phyloP scores from a whole-genome alignment of 2,113 vertebrate genomes.

The Cisticola juncidis region DNA sequence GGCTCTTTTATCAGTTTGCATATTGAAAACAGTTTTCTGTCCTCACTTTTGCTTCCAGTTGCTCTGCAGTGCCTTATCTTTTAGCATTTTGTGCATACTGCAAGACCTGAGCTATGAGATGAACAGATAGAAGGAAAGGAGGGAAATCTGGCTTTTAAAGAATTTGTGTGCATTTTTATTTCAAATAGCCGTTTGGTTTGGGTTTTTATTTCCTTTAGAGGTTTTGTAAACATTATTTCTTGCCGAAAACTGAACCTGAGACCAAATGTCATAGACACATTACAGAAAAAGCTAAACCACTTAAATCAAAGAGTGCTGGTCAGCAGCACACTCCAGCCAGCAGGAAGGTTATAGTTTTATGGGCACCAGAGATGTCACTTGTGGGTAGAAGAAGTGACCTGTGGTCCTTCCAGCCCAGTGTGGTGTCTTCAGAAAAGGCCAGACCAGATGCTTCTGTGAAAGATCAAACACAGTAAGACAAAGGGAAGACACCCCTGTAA shows the following conservation, averaged over 20 bases:
- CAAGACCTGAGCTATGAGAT: not conserved
- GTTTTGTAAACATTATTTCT: not conserved
- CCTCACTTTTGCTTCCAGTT: not conserved
- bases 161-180: not conserved
- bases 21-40: not conserved
- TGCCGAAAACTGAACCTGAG: not conserved
- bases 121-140: not conserved
- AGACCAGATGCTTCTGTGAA: slow-evolving; percentile 53
- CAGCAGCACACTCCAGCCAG: not conserved
- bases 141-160: not conserved
- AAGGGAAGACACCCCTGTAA: slow-evolving; percentile 58
- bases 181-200: not conserved
- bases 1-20: slow-evolving; percentile 1
- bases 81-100: not conserved
- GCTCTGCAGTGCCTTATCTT: not conserved
- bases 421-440: slow-evolving; percentile 42
- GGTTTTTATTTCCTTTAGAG: not conserved
- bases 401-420: slow-evolving; percentile 39
- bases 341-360: slow-evolving; percentile 31
- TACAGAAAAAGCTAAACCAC: not conserved
- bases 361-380: slow-evolving; percentile 40
- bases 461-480: slow-evolving; percentile 54
- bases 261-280: not conserved
- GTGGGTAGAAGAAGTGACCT: slow-evolving; percentile 40
- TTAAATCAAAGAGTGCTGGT: not conserved